Evolutionary conservation across 2,113 vertebrate genomes (phyloP).

Genomic region (Peucedramus taeniatus): DNA sequence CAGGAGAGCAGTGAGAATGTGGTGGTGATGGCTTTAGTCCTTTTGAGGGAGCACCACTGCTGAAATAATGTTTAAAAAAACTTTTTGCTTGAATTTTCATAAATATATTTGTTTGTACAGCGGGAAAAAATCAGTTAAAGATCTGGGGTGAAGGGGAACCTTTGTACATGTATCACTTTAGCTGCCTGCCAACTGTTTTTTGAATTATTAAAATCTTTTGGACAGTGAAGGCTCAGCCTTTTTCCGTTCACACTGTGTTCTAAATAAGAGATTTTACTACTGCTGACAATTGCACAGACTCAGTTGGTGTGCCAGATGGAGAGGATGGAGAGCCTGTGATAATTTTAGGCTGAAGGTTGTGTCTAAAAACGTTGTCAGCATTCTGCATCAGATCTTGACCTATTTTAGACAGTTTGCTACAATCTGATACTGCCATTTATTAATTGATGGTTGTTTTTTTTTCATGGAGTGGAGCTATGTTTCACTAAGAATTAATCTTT

Average conservation of each 20-base stretch:
- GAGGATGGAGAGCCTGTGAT: slow-evolving; percentile 6
- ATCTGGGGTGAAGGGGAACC: neutral
- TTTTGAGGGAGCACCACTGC: neutral
- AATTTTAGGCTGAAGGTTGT: slow-evolving; percentile 31
- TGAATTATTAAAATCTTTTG: neutral
- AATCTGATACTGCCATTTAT: neutral
- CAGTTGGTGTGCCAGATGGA: neutral
- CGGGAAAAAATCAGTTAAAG: neutral
- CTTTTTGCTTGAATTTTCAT: neutral
- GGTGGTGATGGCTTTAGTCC: neutral
- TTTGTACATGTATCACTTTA: neutral
- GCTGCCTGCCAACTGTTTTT: neutral
- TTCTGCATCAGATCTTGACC: slow-evolving; percentile 31
- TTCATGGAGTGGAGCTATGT: neutral
- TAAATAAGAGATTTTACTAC: slow-evolving; percentile 8
- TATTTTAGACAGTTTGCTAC: neutral
- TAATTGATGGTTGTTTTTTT: neutral
- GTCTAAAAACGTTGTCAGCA: neutral
- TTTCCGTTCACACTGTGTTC: neutral
- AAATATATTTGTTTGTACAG: neutral
- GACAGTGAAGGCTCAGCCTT: neutral
- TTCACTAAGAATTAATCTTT: neutral
- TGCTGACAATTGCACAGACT: neutral
- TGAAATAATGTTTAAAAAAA: neutral
- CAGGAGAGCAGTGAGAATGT: neutral